phyloP scores from a whole-genome alignment of 1,140 invertebrate species.

The Dreissena rostriformis region DNA sequence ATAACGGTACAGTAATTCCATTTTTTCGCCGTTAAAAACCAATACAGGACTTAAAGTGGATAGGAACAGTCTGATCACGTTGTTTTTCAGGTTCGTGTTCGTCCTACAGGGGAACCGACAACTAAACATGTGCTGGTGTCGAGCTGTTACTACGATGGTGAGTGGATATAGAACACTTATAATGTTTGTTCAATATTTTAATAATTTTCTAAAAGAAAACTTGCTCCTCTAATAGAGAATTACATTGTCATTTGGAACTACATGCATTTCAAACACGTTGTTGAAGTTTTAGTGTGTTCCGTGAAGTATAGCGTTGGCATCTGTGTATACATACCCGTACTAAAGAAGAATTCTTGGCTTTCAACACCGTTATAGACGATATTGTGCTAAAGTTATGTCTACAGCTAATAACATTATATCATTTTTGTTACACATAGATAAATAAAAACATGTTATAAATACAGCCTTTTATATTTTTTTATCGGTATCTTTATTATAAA shows the following conservation, averaged over 20 bases:
- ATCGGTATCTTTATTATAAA: too few relatives aligned
- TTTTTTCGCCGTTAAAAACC: neutral
- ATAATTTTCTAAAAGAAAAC: neutral
- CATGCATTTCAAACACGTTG: slow-evolving; percentile 10
- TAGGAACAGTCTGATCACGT: neutral
- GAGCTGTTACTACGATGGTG: slow-evolving; percentile 36
- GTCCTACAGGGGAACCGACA: slow-evolving; percentile 9
- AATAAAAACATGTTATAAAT: too few relatives aligned
- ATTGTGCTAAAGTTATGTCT: too few relatives aligned
- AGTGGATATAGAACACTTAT: neutral
- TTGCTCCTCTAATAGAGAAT: neutral
- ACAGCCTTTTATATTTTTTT: too few relatives aligned
- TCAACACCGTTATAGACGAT: neutral
- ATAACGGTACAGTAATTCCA: neutral
- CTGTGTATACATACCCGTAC: neutral
- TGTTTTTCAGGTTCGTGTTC: slow-evolving; percentile 15
- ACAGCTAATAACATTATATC: too few relatives aligned
- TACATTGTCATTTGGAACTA: neutral
- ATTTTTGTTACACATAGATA: too few relatives aligned
- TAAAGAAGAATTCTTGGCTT: neutral
- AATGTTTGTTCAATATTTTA: neutral
- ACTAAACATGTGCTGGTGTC: slow-evolving; percentile 25
- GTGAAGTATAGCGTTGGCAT: neutral
- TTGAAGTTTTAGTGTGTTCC: neutral
- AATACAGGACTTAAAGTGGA: neutral